Base-by-base conservation (phyloP, 2,888 invertebrate genomes). In the Sialis lutaria region DNA sequence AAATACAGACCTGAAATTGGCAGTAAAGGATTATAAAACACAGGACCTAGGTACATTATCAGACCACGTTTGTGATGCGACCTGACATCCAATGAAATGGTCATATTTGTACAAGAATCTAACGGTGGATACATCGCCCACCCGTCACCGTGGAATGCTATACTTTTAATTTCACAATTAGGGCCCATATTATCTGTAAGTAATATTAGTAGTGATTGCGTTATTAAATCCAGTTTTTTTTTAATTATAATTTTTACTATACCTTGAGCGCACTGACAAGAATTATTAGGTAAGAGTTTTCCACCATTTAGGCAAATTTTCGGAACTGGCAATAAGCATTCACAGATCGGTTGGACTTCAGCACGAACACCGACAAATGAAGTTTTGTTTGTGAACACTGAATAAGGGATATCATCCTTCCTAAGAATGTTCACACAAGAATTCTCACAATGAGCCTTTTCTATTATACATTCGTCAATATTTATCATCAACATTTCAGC, bases 301-400 rank as follows among this genome's bases (percentile, higher is more conserved):
- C 80, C 75, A 64, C 60, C 61, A 53, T 64, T 61, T 40, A 57
- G 56, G 51, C 64, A 63, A 58, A 90, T 63, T 0, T 69, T 66
- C 47, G 73, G 70, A n/a, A 52, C 50, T 12, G 51, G 45, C 0
- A 57, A 60, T 52, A 60, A 60, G 53, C 87, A 87, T 0, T 72
- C 74, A 58, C 92, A 93, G 43, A 80, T 74, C 0, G 89, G 81
- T 60, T 83, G 80, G 0, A 89, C 82, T 33, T 83, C 72, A 0
- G 90, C 89, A 22, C 81, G 79, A 0, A 98, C 89, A 0, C 96
- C 96, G 9, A 97, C 90, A 60, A 96, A 89, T 4, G 92, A 90
- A 0, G 92, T 90, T 1, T 79, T 82, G 60, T 97, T 97, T 0
- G 95, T 92, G 59, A 85, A 91, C 6, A 98, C 88, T 6, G 87